A percentile compares a stretch with the other conserved stretches of the same genome.
Conservation (phyloP, 2,797 vertebrate genomes). For the Nyctibius grandis region DNA sequence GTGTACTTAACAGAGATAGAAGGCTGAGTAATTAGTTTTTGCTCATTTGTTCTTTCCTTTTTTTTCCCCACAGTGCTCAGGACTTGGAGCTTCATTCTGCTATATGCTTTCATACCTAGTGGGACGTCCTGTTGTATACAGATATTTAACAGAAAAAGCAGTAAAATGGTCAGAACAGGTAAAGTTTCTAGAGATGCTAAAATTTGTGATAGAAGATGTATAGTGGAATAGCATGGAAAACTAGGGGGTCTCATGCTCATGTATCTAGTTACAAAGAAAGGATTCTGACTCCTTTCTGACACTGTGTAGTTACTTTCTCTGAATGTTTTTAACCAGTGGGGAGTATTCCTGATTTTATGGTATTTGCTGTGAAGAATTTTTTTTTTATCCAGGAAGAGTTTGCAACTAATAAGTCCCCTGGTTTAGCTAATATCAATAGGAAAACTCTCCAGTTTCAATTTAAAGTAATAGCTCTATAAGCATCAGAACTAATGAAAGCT, state of each 20-base stretch:
- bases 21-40: neutral
- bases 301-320: neutral
- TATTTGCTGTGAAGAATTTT: neutral
- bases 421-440: neutral
- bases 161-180: conserved; percentile 98
- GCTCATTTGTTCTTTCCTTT: neutral
- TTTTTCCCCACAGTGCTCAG: conserved; percentile 84
- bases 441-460: neutral
- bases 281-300: neutral
- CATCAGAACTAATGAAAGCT: neutral
- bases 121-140: conserved; percentile 93
- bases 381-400: neutral
- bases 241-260: neutral
- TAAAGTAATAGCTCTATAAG: neutral
- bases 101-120: conserved; percentile 97
- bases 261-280: neutral
- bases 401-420: neutral
- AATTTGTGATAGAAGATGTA: neutral
- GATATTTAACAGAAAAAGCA: conserved; percentile 94
- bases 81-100: conserved; percentile 96
- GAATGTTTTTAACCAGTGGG: neutral
- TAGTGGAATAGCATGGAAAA: neutral
- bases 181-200: conserved; percentile 5
- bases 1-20: neutral
- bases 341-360: neutral